These are phyloP conservation scores for Picathartes gymnocephalus DNA, from an alignment of 2,113 vertebrate species.

Conservation along the genomic window DNA sequence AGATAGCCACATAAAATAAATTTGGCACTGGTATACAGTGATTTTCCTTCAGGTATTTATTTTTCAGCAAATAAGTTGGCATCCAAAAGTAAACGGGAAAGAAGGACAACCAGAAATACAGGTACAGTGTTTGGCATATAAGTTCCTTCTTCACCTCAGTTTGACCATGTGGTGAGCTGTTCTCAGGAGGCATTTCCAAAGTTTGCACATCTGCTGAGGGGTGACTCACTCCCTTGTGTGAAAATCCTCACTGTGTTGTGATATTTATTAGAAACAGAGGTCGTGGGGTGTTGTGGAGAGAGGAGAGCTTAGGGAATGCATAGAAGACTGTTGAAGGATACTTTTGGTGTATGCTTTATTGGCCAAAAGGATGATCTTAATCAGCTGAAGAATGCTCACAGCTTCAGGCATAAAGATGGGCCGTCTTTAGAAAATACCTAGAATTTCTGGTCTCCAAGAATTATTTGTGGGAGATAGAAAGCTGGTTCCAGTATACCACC, in stretches of 20 bases:
- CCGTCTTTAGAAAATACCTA: not conserved
- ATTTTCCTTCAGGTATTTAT: not conserved
- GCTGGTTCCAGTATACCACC: not conserved
- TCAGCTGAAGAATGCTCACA: not conserved
- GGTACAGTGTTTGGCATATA: rapidly evolving
- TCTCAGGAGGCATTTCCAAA: not conserved
- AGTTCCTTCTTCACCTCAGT: not conserved
- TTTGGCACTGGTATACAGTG: not conserved
- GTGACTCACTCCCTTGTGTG: rapidly evolving
- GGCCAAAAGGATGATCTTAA: not conserved
- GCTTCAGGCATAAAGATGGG: not conserved
- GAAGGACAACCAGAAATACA: not conserved
- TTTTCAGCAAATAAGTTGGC: not conserved
- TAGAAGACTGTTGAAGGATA: not conserved
- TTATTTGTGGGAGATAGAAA: not conserved
- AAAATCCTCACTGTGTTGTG: not conserved
- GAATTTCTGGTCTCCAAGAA: not conserved
- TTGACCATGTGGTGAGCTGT: not conserved
- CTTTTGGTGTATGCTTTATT: not conserved
- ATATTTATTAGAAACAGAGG: not conserved
- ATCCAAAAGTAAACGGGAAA: not conserved
- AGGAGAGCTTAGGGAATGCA: not conserved
- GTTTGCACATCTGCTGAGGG: not conserved
- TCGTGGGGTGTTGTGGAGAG: not conserved
- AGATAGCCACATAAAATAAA: not conserved